Conservation (phyloP, 1,140 invertebrate genomes). For the Brachionus rotundiformis region DNA sequence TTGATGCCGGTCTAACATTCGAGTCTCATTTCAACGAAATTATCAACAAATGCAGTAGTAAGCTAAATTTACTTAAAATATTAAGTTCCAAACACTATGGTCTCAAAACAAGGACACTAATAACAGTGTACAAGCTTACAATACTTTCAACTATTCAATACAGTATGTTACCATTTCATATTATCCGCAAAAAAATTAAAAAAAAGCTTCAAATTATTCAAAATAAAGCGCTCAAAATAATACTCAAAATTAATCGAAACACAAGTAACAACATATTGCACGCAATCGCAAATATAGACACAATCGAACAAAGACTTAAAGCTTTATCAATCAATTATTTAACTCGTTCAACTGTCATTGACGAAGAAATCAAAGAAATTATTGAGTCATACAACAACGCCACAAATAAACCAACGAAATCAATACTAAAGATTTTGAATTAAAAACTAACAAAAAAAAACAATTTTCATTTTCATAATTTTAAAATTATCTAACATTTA, state of each 20-base stretch:
- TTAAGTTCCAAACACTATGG: slow-evolving; percentile 18
- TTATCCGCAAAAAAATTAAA: neutral
- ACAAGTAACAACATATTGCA: slow-evolving; percentile 1
- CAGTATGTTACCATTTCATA: slow-evolving; percentile 5
- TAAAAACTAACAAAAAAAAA: neutral
- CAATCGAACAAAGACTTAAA: slow-evolving; percentile 8
- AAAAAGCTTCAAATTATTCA: slow-evolving; percentile 16
- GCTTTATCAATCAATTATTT: neutral
- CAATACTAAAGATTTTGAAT: neutral
- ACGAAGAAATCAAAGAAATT: neutral
- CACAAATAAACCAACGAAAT: neutral
- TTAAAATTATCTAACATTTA: neutral
- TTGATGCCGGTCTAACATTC: neutral
- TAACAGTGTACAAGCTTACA: neutral
- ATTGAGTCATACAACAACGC: neutral
- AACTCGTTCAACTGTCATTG: neutral
- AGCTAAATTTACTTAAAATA: neutral
- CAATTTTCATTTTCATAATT: neutral
- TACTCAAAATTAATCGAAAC: neutral
- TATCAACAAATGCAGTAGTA: slow-evolving; percentile 1
- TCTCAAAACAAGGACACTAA: neutral
- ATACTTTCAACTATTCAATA: neutral
- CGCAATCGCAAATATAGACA: neutral
- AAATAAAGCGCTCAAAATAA: slow-evolving; percentile 11
- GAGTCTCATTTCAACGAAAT: neutral